These are phyloP conservation scores for Drosophila stalkeri DNA, from an alignment of 2,888 invertebrate genomes.

Conservation along the genomic window DNA sequence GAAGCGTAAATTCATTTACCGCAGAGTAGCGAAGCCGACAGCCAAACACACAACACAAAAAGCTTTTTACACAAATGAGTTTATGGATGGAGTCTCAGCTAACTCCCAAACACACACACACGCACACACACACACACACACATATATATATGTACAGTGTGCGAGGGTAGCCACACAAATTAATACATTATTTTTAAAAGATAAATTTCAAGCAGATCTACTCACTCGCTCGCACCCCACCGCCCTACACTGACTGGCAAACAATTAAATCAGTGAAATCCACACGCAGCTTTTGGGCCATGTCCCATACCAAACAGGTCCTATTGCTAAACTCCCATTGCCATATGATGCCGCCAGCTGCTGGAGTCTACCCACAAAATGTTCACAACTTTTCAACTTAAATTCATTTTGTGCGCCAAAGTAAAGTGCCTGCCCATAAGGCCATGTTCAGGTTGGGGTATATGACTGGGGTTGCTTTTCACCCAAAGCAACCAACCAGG, in stretches of 20 bases:
- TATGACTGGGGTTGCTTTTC: conserved; percentile 23
- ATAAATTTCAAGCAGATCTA: conserved; percentile 69
- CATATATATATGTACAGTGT: not conserved
- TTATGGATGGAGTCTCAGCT: conserved; percentile 57
- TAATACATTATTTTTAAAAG: conserved; percentile 79
- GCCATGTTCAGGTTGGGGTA: not conserved
- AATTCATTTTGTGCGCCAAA: conserved; percentile 73
- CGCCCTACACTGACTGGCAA: conserved; percentile 42
- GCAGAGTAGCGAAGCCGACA: conserved; percentile 44
- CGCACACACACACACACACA: not conserved
- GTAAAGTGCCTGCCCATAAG: conserved; percentile 52
- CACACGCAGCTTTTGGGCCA: conserved; percentile 71
- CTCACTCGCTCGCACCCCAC: conserved; percentile 3
- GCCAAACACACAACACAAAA: conserved; percentile 55
- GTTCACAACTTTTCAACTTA: conserved; percentile 80
- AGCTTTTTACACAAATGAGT: conserved; percentile 79
- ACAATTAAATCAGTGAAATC: conserved; percentile 80
- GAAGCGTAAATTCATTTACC: conserved; percentile 78
- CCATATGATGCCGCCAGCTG: conserved; percentile 15
- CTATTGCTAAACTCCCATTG: not conserved
- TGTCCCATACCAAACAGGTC: not conserved
- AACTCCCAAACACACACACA: conserved; percentile 10
- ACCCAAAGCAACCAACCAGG: conserved; percentile 4
- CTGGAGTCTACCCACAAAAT: conserved; percentile 60
- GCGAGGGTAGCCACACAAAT: conserved; percentile 72